Base-by-base conservation (phyloP, 2,113 vertebrate species). In the Myotis davidii region DNA sequence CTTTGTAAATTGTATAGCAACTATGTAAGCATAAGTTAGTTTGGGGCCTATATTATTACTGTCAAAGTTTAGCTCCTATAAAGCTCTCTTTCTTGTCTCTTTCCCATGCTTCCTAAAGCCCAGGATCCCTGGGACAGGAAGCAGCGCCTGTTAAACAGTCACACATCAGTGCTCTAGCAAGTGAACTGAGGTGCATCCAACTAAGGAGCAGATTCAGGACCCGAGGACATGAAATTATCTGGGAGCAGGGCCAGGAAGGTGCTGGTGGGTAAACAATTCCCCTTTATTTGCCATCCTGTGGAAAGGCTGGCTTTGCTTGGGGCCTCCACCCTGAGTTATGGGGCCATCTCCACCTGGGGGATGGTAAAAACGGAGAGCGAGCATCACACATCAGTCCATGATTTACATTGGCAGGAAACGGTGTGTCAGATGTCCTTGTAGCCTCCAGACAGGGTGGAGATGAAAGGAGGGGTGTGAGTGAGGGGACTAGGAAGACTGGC, bases 11-110 rank as follows among this genome's bases (percentile, higher is more conserved):
- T 76, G 76, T 90, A 52, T 82, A 94, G 85, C 39, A 73, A 73
- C 73, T 90, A 17, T 77, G 18, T 64, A 88, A 87, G 59, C 77
- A 12, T 79, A 89, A 85, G 54, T 90, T 90, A 69, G 87, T 97
- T 81, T 92, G 61, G 23, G 48, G 96, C 81, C 50, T 88, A 90
- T 85, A 54, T 91, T 93, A 89, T 67, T 89, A 64, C 65, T 81
- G 76, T 96, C 94, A 81, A 88, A 64, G 13, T 61, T 95, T 89
- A 61, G 90, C 50, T 94, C 61, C 74, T 48, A 96, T 77, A 97
- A 97, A 96, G 94, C 79, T 90, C 79, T 94, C 90, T 94, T 97
- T 96, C 89, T 95, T 94, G 84, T 96, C 90, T 95, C 67, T 92
- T 92, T 96, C 94, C n/a, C 88, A 67, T 76, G 94, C 34, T 94